phyloP scores from a whole-genome alignment of 2,797 vertebrate species.

The Limosa lapponica region DNA sequence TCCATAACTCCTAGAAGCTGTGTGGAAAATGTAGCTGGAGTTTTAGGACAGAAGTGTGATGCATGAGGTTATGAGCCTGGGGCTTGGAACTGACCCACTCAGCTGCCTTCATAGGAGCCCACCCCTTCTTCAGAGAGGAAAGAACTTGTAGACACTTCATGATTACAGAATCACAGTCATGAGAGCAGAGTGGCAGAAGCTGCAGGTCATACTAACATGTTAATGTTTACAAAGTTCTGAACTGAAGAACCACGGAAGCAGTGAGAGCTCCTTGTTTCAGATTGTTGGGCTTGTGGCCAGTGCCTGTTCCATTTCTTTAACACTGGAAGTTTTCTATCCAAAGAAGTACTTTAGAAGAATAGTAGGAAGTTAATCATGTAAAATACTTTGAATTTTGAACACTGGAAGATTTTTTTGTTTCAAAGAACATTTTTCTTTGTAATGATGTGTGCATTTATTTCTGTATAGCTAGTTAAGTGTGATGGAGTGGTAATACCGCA shows the following conservation, averaged over 20 bases:
- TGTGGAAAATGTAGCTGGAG: constrained; percentile 51
- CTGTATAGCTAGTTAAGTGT: not conserved
- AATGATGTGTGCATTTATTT: not conserved
- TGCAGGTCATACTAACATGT: not conserved
- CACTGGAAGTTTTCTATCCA: not conserved
- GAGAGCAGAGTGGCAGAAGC: not conserved
- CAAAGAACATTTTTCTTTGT: not conserved
- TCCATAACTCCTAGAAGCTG: not conserved
- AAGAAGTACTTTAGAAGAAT: not conserved
- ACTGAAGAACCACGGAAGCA: not conserved
- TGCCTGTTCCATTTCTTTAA: not conserved
- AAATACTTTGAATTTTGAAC: not conserved
- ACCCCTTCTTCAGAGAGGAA: not conserved
- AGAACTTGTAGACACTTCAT: not conserved
- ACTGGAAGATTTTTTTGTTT: not conserved
- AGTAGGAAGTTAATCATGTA: not conserved
- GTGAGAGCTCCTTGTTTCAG: not conserved
- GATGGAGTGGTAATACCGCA: not conserved
- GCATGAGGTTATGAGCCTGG: not conserved
- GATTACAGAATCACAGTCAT: not conserved
- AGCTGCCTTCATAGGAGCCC: not conserved
- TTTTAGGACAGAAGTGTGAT: not conserved
- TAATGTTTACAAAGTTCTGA: constrained; percentile 52
- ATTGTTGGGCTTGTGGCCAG: not conserved
- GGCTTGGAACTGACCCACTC: not conserved